phyloP scores from a whole-genome alignment of 2,113 vertebrate genomes.

The Gobius niger region DNA sequence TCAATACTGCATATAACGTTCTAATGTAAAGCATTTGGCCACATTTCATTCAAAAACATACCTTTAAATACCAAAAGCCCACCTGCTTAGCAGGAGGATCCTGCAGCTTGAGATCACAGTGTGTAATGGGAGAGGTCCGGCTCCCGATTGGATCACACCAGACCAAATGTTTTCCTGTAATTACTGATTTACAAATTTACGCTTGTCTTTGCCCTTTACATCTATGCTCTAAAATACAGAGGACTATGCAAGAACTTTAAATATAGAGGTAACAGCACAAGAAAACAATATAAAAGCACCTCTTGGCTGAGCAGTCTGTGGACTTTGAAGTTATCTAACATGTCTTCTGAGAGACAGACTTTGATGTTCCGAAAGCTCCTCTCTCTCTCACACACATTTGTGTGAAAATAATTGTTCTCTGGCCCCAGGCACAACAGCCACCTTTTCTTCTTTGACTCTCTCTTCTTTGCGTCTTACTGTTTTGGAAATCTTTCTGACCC shows the following conservation, averaged over 20 bases:
- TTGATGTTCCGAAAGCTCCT: conserved; percentile 68
- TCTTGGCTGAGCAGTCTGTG: conserved; percentile 61
- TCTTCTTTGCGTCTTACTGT: conserved; percentile 22
- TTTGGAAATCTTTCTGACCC: conserved; percentile 34
- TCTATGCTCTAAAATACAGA: no score
- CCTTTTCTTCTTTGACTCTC: conserved; percentile 47
- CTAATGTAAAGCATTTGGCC: no score
- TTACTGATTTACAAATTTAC: no score
- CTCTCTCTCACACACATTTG: conserved; percentile 64
- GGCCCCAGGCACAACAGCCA: conserved; percentile 50
- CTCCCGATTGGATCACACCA: no score
- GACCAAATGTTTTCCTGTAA: no score
- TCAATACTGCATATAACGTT: no score
- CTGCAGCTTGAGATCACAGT: no score
- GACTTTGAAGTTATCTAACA: conserved; percentile 74
- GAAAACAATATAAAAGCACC: conserved; percentile 63
- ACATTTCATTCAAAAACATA: no score
- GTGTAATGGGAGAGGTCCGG: no score
- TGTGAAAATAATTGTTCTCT: conserved; percentile 67
- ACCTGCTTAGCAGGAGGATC: no score
- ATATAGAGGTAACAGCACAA: conserved; percentile 42
- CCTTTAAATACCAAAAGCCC: no score
- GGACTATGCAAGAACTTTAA: conserved; percentile 26
- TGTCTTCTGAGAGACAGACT: conserved; percentile 70
- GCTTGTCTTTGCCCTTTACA: no score